These are phyloP conservation scores for Leptinotarsa texana DNA, from an alignment of 1,140 invertebrate genomes.

Conservation along the genomic window DNA sequence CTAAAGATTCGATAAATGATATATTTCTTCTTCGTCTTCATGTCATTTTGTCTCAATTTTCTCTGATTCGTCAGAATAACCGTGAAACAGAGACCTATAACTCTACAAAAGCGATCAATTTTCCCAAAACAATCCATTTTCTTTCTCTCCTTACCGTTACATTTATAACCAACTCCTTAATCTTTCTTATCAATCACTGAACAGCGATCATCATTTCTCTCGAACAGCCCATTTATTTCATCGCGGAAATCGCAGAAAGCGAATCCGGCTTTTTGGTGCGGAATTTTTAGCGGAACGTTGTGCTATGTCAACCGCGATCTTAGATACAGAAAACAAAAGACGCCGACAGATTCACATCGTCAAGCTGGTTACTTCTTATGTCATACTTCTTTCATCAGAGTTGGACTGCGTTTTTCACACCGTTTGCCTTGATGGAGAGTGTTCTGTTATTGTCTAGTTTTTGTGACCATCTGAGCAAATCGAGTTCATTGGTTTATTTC, in stretches of 20 bases:
- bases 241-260: background rate
- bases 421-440: too few relatives aligned
- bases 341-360: slow-evolving; percentile 20
- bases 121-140: background rate
- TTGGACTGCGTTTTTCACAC: background rate
- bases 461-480: too few relatives aligned
- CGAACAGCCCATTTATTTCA: slow-evolving; percentile 21
- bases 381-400: background rate
- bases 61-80: background rate
- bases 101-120: slow-evolving; percentile 9
- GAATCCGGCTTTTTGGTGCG: background rate
- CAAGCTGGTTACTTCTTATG: background rate
- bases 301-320: slow-evolving; percentile 17
- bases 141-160: slow-evolving; percentile 12
- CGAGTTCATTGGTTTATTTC: too few relatives aligned
- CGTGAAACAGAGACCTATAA: background rate
- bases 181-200: slow-evolving; percentile 21
- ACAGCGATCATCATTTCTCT: slow-evolving; percentile 23
- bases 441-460: too few relatives aligned
- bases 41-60: background rate
- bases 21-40: too few relatives aligned
- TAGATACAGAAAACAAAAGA: slow-evolving; percentile 22
- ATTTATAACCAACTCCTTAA: slow-evolving; percentile 25
- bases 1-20: too few relatives aligned
- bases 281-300: slow-evolving; percentile 1